Evolutionary conservation across 2,888 invertebrate species (phyloP).

Genomic region (Synanthedon tipuliformis): DNA sequence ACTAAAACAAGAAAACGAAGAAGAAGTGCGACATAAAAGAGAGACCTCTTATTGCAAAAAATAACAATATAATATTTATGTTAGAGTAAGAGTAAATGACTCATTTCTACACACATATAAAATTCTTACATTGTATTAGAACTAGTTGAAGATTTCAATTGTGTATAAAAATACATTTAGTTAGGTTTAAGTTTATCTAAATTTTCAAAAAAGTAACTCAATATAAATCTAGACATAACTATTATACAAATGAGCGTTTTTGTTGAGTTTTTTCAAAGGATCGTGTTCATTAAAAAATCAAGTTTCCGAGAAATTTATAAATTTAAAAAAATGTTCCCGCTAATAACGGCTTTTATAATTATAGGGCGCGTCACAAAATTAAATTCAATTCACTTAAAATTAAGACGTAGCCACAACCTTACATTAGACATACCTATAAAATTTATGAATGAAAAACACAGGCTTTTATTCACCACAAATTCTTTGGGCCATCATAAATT

Average conservation of each 20-base stretch:
- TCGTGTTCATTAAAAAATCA: slow-evolving; percentile 11
- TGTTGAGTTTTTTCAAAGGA: not conserved
- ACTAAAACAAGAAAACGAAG: no score
- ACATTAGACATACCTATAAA: not conserved
- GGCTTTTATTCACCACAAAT: not conserved
- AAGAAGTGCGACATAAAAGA: no score
- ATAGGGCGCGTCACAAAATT: slow-evolving; percentile 20
- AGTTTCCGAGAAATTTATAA: slow-evolving; percentile 31
- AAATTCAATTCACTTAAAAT: slow-evolving; percentile 38
- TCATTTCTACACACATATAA: no score
- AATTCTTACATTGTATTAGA: no score
- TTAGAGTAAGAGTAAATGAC: no score
- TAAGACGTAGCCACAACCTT: slow-evolving; percentile 16
- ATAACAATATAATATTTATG: no score
- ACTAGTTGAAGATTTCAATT: no score
- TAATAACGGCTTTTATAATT: slow-evolving; percentile 20
- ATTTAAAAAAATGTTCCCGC: slow-evolving; percentile 27
- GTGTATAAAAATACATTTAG: no score
- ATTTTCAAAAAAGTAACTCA: no score
- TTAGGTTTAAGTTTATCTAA: no score
- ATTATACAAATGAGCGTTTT: not conserved
- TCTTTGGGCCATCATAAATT: no score
- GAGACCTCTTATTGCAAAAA: no score
- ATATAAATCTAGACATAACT: not conserved
- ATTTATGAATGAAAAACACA: not conserved